These are phyloP conservation scores for Pangasius mekongensis DNA, from an alignment of 2,797 vertebrate genomes.

Conservation along the genomic window DNA sequence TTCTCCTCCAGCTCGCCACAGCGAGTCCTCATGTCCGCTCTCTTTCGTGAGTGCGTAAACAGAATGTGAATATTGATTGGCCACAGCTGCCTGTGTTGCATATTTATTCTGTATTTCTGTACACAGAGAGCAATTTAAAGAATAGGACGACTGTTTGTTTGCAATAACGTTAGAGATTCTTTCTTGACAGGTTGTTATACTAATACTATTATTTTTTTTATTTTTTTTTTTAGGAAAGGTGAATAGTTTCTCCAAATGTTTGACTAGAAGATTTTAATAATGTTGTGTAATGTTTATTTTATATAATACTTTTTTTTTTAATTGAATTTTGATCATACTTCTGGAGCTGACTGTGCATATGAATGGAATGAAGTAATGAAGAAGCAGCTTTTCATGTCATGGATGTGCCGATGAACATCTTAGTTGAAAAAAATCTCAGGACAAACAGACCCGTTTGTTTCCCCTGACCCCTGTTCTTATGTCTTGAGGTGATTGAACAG, in stretches of 20 bases:
- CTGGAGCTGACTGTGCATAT: not conserved
- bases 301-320: not conserved
- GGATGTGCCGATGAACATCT: not conserved
- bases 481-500: not conserved
- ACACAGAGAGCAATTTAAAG: slow-evolving; percentile 4
- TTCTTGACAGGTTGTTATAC: not conserved
- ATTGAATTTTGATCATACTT: not conserved
- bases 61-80: not conserved
- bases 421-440: slow-evolving; percentile 57
- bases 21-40: not conserved
- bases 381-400: not conserved
- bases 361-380: not conserved
- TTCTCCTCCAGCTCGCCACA: not conserved
- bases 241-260: not conserved
- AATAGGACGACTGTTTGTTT: too few species aligned
- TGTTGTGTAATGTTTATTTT: not conserved
- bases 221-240: not conserved
- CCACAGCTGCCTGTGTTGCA: not conserved
- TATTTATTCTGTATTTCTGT: slow-evolving; percentile 13
- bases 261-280: not conserved
- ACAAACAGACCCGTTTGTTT: slow-evolving; percentile 44
- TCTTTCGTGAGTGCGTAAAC: not conserved
- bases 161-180: not conserved
- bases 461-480: not conserved
- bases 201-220: not conserved